A percentile compares a stretch with the other conserved stretches of the same genome.
Conservation (phyloP, 2,888 invertebrate species). For the Drosophila villosipedis region DNA sequence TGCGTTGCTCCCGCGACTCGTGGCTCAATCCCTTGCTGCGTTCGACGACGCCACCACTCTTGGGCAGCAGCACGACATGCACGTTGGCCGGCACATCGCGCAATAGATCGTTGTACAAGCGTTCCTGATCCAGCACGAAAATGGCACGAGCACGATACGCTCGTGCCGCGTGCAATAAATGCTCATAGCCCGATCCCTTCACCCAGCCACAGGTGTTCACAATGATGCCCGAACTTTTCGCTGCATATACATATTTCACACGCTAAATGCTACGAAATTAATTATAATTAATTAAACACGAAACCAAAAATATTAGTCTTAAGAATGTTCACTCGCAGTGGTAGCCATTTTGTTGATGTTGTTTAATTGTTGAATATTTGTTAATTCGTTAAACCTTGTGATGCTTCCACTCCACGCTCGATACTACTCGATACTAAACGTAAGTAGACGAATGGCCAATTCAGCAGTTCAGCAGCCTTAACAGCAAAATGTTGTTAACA, state of each 20-base stretch:
- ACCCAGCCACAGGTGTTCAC: no score
- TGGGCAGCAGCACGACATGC: no score
- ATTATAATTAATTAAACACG: constrained; percentile 1
- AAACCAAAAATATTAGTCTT: neutral
- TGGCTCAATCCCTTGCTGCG: no score
- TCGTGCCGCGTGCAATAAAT: no score
- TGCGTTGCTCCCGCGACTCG: no score
- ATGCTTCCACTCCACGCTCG: constrained; percentile 40
- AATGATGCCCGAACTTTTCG: no score
- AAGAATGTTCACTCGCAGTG: constrained; percentile 1
- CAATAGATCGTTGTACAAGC: no score
- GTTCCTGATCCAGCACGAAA: no score
- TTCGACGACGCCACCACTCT: no score
- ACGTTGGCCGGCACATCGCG: no score
- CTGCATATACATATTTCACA: constrained; percentile 19
- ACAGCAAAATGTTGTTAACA: constrained; percentile 19
- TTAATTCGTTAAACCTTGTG: constrained; percentile 53
- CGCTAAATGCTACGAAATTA: constrained; percentile 7
- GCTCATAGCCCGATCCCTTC: no score
- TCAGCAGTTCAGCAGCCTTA: constrained; percentile 45
- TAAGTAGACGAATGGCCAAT: constrained; percentile 15
- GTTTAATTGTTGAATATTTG: constrained; percentile 53
- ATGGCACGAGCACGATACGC: no score
- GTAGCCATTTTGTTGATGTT: constrained; percentile 65
- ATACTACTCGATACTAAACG: constrained; percentile 53